Evolutionary conservation across 1,140 invertebrate species (phyloP).

Genomic region (Drosophila busckii): DNA sequence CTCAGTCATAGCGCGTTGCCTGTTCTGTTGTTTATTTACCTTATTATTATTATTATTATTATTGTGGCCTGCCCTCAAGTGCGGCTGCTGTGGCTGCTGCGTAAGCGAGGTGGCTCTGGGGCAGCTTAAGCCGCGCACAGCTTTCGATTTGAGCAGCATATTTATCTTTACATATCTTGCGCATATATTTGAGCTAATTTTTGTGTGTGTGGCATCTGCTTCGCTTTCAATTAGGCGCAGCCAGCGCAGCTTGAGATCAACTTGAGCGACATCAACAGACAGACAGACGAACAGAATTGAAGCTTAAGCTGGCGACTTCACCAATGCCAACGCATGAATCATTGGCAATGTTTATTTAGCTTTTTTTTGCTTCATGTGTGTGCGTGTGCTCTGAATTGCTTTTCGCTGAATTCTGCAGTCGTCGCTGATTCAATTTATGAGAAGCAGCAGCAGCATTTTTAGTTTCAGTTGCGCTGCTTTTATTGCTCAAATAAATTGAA

Average conservation of each 20-base stretch:
- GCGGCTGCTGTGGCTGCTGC: slow-evolving; percentile 12
- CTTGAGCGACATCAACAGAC: slow-evolving; percentile 21
- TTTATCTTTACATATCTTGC: slow-evolving; percentile 40
- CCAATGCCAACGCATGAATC: slow-evolving; percentile 34
- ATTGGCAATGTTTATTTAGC: slow-evolving; percentile 30
- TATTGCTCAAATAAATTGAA: no score
- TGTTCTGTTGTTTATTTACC: slow-evolving; percentile 21
- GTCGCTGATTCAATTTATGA: slow-evolving; percentile 10
- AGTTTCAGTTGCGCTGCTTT: no score
- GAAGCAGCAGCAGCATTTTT: no score
- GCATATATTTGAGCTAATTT: slow-evolving; percentile 51
- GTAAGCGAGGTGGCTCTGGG: slow-evolving; percentile 45
- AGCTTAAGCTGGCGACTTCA: no score
- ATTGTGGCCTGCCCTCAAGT: slow-evolving; percentile 5
- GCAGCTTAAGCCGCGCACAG: slow-evolving; percentile 22
- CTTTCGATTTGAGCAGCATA: slow-evolving; percentile 31
- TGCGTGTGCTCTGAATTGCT: slow-evolving; percentile 42
- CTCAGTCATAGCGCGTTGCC: slow-evolving; percentile 24
- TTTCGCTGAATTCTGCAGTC: slow-evolving; percentile 21
- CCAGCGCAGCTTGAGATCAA: slow-evolving; percentile 21
- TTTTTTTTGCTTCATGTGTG: no score
- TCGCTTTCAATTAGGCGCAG: slow-evolving; percentile 39
- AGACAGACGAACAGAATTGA: slow-evolving; percentile 26
- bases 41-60: slow-evolving; percentile 13
- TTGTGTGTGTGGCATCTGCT: slow-evolving; percentile 16